Conservation (phyloP, 2,113 vertebrate genomes). For the Coreoperca whiteheadi region DNA sequence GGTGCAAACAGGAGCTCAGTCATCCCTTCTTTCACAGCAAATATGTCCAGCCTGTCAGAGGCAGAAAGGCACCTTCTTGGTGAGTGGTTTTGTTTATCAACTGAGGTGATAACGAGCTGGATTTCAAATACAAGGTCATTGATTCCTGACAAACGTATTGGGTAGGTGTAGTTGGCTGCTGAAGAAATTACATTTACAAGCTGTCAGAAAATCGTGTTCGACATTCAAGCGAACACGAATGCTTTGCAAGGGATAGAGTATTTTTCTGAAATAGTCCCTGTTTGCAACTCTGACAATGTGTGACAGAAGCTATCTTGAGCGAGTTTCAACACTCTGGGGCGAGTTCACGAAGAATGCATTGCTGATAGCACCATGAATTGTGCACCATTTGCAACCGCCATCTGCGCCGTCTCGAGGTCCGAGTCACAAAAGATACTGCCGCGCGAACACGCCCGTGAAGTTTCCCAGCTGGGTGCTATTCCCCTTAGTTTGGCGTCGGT, state of each 20-base stretch:
- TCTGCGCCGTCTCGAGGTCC: no score
- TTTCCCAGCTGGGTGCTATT: no score
- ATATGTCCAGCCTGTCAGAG: slow-evolving; percentile 78
- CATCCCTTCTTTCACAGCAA: slow-evolving; percentile 79
- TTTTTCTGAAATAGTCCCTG: slow-evolving; percentile 5
- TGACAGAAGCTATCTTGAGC: slow-evolving; percentile 8
- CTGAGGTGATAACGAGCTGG: background rate
- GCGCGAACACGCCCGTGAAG: no score
- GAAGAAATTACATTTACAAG: background rate
- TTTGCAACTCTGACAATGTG: background rate
- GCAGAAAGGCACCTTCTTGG: slow-evolving; percentile 80
- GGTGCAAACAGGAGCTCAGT: slow-evolving; percentile 76
- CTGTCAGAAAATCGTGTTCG: background rate
- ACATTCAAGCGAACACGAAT: background rate
- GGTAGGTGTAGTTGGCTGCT: background rate
- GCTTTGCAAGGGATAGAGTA: background rate
- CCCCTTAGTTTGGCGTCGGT: no score
- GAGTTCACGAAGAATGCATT: no score
- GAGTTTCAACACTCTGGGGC: slow-evolving; percentile 7
- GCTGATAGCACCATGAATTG: no score
- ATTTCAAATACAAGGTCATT: background rate
- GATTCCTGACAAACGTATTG: background rate
- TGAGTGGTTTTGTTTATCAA: slow-evolving; percentile 68
- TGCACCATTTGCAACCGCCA: no score
- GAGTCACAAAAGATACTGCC: no score